A percentile compares a stretch with the other conserved stretches of the same genome.
phyloP scores from a whole-genome alignment of 2,888 invertebrate genomes.

The Tromatobia lineatoria region DNA sequence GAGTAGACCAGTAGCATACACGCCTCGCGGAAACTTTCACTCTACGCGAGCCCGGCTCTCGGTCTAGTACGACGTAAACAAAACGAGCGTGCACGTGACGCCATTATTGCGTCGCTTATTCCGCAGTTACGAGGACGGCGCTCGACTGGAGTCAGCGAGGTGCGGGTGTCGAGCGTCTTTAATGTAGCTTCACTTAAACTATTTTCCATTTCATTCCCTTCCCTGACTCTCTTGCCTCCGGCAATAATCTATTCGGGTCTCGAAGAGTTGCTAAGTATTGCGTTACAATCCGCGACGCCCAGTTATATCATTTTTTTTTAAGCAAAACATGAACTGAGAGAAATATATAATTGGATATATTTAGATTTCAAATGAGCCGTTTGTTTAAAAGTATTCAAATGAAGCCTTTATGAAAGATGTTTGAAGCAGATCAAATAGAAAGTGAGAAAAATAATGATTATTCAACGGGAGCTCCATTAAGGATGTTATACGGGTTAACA shows the following conservation, averaged over 20 bases:
- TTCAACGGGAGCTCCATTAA: too few species aligned
- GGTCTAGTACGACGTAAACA: constrained; percentile 71
- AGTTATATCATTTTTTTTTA: background rate
- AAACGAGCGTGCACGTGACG: constrained; percentile 71
- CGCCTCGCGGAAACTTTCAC: constrained; percentile 68
- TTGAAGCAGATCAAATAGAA: too few species aligned
- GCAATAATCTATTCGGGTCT: background rate
- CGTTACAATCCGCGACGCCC: background rate
- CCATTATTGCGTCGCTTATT: constrained; percentile 72
- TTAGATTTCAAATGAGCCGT: too few species aligned
- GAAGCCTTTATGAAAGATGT: too few species aligned
- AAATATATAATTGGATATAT: too few species aligned
- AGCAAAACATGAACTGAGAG: background rate
- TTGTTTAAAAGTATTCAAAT: too few species aligned
- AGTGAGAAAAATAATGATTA: too few species aligned
- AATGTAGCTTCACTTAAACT: constrained; percentile 41
- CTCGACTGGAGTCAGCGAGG: constrained; percentile 21
- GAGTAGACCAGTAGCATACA: constrained; percentile 38
- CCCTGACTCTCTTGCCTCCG: background rate
- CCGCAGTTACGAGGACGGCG: constrained; percentile 64
- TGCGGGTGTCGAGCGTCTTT: constrained; percentile 46
- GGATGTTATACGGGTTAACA: too few species aligned
- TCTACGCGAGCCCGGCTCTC: constrained; percentile 52
- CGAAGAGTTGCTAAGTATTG: background rate
- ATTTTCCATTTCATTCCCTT: background rate